These are phyloP conservation scores for Reinhardtius hippoglossoides DNA, from an alignment of 2,113 vertebrate genomes.

Conservation along the genomic window DNA sequence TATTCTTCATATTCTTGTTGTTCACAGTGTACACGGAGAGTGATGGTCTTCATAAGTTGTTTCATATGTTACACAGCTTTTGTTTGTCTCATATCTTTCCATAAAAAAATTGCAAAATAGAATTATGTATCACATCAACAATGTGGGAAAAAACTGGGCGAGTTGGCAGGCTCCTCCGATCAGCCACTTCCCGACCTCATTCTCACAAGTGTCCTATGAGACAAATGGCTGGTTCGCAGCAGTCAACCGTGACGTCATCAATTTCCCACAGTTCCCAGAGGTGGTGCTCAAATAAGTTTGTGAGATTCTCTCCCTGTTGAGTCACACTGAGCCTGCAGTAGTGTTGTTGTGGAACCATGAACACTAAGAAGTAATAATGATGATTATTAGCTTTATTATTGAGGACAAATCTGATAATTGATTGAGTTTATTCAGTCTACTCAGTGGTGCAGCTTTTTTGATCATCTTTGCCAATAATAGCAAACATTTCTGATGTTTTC, in stretches of 20 bases:
- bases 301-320: constrained; percentile 34
- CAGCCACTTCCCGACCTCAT: constrained; percentile 22
- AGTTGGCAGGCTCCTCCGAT: constrained; percentile 11
- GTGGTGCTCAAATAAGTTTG: constrained; percentile 38
- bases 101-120: background rate
- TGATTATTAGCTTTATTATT: background rate
- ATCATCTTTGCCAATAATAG: too few species aligned
- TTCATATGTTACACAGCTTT: background rate
- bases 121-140: constrained; percentile 7
- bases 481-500: background rate
- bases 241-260: constrained; percentile 31
- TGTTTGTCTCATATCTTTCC: background rate
- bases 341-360: constrained; percentile 4
- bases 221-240: constrained; percentile 33
- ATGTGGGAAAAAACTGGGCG: constrained; percentile 41
- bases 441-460: too few species aligned
- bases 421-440: background rate
- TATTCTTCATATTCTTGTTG: background rate
- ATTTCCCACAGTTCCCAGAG: constrained; percentile 60
- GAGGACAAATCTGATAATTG: background rate
- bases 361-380: too few species aligned
- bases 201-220: constrained; percentile 24
- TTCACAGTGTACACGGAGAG: background rate
- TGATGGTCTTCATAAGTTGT: background rate
- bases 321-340: constrained; percentile 17